Conservation (phyloP, 1,140 invertebrate genomes). For the Solen grandis region DNA sequence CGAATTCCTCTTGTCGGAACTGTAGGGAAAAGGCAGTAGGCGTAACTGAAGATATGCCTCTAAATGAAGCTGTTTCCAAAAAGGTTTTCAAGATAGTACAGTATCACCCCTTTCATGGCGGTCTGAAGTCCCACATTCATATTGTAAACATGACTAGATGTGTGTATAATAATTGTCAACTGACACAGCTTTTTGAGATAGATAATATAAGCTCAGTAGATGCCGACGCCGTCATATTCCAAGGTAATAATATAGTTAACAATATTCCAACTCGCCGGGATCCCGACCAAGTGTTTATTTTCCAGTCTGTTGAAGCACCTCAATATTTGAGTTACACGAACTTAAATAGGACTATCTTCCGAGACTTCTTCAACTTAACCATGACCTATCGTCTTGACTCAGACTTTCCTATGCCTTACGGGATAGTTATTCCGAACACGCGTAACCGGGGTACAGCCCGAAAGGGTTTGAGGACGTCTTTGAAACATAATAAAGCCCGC, state of each 20-base stretch:
- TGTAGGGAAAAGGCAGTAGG: too few relatives aligned
- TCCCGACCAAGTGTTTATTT: too few relatives aligned
- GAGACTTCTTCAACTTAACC: slow-evolving; percentile 86
- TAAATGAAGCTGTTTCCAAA: too few relatives aligned
- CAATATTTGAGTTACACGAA: background rate
- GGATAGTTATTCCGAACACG: slow-evolving; percentile 61
- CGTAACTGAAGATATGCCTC: too few relatives aligned
- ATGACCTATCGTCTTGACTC: slow-evolving; percentile 87
- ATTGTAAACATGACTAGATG: background rate
- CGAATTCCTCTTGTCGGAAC: too few relatives aligned
- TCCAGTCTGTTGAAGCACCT: slow-evolving; percentile 11
- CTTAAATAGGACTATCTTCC: background rate
- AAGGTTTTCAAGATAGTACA: too few relatives aligned
- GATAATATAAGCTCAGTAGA: background rate
- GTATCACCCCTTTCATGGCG: too few relatives aligned
- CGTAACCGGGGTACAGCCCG: background rate
- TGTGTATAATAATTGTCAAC: background rate
- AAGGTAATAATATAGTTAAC: background rate
- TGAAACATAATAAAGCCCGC: background rate
- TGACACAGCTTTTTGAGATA: background rate
- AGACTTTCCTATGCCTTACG: slow-evolving; percentile 87
- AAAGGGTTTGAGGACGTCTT: background rate
- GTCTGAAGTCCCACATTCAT: too few relatives aligned
- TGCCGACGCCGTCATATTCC: slow-evolving; percentile 4
- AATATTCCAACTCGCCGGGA: background rate